Evolutionary conservation across 2,797 vertebrate genomes (phyloP), one percentile per base, ranked within the genome.

Genomic region (Glossophaga mutica): DNA sequence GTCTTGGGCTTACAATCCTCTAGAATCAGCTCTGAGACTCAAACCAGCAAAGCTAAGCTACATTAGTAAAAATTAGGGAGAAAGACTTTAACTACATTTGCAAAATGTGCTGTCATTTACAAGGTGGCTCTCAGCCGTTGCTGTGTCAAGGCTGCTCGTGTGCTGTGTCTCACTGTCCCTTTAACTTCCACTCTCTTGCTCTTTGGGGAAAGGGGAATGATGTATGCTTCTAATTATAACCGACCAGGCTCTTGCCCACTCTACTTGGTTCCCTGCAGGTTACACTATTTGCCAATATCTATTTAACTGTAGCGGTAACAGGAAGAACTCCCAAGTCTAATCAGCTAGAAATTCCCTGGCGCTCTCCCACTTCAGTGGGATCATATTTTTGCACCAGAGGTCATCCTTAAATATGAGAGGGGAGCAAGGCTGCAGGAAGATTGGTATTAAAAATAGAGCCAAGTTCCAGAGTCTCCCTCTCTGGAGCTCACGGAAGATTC

Each of bases 181-280:
- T 97, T 98, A 98, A 98, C 96, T 70, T 90, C 62, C 92, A 88
- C 87, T 46, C n/a, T 87, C 68, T 67, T 50, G 32, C 95, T 93
- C 97, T 96, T 67, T 34, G 88, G 92, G 65, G 68, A 78, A 29
- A 94, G 55, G 4, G 81, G 92, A 92, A 91, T 96, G 95, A 97
- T 97, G 83, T 91, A 94, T 94, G 90, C 81, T 94, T 98, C 95
- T 97, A 97, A 97, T 98, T 98, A 96, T 65, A 97, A 78, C 85
- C 0, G 5, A 32, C 89, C 42, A 67, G 94, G 55, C 78, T 96
- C 94, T 97, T 95, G 83, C 82, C 93, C 62, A 29, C 94, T 93
- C 90, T 37, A 52, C 91, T 96, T 87, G 92, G 46, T 79, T 97
- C 97, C 96, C 89, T 78, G 78, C 70, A 97, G 90, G 52, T 0